Conservation (phyloP, 2,888 invertebrate genomes). For the Exocentrus adspersus region DNA sequence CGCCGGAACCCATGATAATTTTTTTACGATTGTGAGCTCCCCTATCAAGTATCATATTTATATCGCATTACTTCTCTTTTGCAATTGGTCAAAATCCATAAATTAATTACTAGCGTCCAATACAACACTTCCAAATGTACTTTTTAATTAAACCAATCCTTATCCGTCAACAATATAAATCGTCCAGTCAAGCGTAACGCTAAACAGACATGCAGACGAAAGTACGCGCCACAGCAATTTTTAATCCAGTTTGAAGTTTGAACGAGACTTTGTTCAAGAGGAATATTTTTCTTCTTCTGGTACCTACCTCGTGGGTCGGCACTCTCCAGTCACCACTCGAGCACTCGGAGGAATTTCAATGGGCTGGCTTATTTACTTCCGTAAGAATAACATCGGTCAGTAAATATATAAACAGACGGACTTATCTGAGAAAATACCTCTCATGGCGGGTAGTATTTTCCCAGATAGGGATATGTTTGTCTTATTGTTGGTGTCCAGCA, state of each 20-base stretch:
- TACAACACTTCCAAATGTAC: background rate
- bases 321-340: slow-evolving; percentile 19
- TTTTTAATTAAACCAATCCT: background rate
- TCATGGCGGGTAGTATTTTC: background rate
- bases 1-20: too few species aligned
- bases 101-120: slow-evolving; percentile 13
- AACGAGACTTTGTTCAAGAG: too few species aligned
- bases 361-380: slow-evolving; percentile 17
- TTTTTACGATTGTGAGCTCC: background rate
- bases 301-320: slow-evolving; percentile 2
- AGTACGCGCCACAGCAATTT: slow-evolving; percentile 16
- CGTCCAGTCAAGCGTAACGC: slow-evolving; percentile 13
- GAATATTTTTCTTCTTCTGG: too few species aligned
- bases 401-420: slow-evolving; percentile 12
- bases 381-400: slow-evolving; percentile 14
- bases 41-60: background rate
- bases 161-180: slow-evolving; percentile 10
- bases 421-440: slow-evolving; percentile 3
- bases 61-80: background rate
- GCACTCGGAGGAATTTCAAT: slow-evolving; percentile 16
- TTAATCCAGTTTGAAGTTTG: slow-evolving; percentile 20
- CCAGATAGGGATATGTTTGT: background rate
- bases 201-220: slow-evolving; percentile 13
- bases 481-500: too few species aligned
- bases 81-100: background rate